Conservation (phyloP, 1,140 invertebrate species). For the Drosophila dunni region DNA sequence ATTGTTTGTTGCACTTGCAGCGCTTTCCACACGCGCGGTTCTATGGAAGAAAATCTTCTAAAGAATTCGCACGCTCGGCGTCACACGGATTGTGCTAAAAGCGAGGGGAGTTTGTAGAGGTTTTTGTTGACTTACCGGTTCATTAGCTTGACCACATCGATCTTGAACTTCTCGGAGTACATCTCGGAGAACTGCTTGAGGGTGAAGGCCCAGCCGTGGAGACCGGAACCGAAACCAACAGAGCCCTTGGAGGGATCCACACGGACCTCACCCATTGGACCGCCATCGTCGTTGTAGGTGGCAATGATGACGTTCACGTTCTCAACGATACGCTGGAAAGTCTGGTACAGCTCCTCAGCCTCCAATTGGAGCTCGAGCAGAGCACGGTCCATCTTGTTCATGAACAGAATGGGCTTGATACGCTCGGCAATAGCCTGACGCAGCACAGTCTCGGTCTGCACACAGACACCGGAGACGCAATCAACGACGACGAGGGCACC, state of each 20-base stretch:
- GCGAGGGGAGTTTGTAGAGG: constrained; percentile 23
- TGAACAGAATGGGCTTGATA: constrained; percentile 99
- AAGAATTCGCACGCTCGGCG: constrained; percentile 68
- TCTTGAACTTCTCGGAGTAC: constrained; percentile 99
- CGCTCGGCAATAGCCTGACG: constrained; percentile 99
- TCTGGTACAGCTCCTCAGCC: constrained; percentile 98
- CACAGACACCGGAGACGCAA: constrained; percentile 99
- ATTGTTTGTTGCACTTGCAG: constrained; percentile 78
- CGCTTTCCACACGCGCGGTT: constrained; percentile 67
- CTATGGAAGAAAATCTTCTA: constrained; percentile 23
- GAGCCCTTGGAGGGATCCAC: constrained; percentile 99
- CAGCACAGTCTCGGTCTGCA: constrained; percentile 99
- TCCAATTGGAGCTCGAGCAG: constrained; percentile 97
- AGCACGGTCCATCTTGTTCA: constrained; percentile 99
- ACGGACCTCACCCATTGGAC: constrained; percentile 99
- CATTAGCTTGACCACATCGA: constrained; percentile 98
- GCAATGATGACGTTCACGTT: constrained; percentile 99
- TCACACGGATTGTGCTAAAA: constrained; percentile 84
- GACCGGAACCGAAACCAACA: constrained; percentile 99
- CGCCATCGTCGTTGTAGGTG: constrained; percentile 98
- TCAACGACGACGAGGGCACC: constrained; percentile 99
- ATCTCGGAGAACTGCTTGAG: constrained; percentile 99
- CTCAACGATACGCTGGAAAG: constrained; percentile 99
- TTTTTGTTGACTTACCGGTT: constrained; percentile 87
- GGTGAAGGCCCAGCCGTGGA: constrained; percentile 99